Evolutionary conservation across 2,888 invertebrate species (phyloP).

Genomic region (Hoplodrina blanda): DNA sequence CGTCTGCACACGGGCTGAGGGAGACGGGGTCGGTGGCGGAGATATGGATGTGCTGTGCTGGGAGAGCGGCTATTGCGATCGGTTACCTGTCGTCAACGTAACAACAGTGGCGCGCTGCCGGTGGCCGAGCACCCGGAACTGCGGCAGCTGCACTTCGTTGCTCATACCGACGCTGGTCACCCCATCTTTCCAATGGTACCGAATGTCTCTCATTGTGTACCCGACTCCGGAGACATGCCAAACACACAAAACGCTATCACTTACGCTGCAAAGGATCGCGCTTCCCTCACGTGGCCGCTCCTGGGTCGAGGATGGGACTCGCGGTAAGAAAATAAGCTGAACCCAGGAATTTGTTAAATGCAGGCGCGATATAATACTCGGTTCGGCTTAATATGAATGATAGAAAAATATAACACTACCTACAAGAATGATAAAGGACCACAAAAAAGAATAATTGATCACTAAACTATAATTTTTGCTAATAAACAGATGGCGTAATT

Average conservation of each 20-base stretch:
- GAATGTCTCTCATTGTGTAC: conserved; percentile 99
- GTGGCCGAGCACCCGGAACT: conserved; percentile 99
- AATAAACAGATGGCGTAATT: conserved; percentile 20
- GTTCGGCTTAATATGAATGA: conserved; percentile 78
- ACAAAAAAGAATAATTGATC: conserved; percentile 16
- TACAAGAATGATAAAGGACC: conserved; percentile 35
- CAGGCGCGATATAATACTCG: conserved; percentile 59
- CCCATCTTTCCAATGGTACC: conserved; percentile 98
- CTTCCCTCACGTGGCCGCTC: conserved; percentile 76
- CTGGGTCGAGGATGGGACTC: conserved; percentile 74
- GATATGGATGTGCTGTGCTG: conserved; percentile 84
- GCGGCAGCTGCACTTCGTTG: conserved; percentile 98
- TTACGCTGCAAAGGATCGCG: conserved; percentile 88
- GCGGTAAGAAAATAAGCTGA: conserved; percentile 75
- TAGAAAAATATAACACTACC: conserved; percentile 84
- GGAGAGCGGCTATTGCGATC: conserved; percentile 82
- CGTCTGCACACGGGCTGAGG: conserved; percentile 88
- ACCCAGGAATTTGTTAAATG: conserved; percentile 63
- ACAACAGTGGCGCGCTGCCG: conserved; percentile 98
- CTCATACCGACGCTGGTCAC: conserved; percentile 98
- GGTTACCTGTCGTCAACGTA: conserved; percentile 98
- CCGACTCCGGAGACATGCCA: conserved; percentile 95
- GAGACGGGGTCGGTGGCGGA: conserved; percentile 88
- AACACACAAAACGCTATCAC: conserved; percentile 91
- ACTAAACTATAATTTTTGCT: conserved; percentile 18